Evolutionary conservation across 2,113 vertebrate species (phyloP).

Genomic region (Petaurus breviceps): DNA sequence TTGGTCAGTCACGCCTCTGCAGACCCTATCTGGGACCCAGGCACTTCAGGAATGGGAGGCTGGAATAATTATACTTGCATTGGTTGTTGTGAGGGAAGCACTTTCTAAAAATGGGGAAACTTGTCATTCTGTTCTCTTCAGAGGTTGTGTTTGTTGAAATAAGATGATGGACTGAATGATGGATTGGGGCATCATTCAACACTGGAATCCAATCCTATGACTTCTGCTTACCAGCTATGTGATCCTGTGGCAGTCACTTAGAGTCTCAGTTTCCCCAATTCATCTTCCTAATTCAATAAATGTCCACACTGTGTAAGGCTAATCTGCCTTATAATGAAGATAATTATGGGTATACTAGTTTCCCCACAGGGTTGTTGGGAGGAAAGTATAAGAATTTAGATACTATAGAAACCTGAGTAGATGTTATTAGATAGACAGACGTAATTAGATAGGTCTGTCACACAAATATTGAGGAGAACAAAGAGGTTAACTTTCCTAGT

Average conservation of each 20-base stretch:
- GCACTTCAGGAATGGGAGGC: neutral
- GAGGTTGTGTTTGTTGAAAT: neutral
- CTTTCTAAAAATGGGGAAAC: neutral
- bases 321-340: neutral
- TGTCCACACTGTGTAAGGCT: neutral
- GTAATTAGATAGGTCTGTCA: neutral
- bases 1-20: neutral
- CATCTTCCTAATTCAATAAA: neutral
- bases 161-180: neutral
- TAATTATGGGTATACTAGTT: neutral
- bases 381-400: neutral
- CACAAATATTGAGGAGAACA: neutral
- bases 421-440: neutral
- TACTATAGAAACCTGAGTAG: neutral
- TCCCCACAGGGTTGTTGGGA: neutral
- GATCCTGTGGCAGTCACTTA: neutral
- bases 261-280: neutral
- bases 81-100: neutral
- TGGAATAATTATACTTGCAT: neutral
- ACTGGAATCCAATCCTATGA: neutral
- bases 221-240: neutral
- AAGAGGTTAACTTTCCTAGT: neutral
- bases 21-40: neutral
- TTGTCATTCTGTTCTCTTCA: neutral
- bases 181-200: neutral